phyloP scores from a whole-genome alignment of 2,113 vertebrate genomes.

The Empidonax alnorum region DNA sequence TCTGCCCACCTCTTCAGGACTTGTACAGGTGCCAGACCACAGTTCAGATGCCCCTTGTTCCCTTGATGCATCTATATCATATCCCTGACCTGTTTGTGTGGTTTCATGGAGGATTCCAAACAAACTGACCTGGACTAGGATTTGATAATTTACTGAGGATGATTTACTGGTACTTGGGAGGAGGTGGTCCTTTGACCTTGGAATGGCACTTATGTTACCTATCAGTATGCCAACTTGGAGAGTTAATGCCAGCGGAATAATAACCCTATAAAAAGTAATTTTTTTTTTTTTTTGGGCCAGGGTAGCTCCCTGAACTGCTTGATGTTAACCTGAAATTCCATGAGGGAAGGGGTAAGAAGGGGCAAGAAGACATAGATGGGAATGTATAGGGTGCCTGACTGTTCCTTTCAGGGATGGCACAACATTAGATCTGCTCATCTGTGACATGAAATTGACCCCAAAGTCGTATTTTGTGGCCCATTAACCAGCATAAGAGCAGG shows the following conservation, averaged over 20 bases:
- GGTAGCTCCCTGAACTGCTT: neutral
- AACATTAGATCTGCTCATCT: neutral
- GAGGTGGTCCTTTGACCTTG: neutral
- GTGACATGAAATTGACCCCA: neutral
- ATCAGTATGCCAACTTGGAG: neutral
- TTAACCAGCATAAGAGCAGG: neutral
- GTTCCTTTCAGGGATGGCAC: neutral
- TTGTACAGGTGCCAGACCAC: neutral
- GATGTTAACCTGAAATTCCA: neutral
- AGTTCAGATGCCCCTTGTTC: neutral
- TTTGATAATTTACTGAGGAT: neutral
- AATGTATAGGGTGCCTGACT: neutral
- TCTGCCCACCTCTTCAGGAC: neutral
- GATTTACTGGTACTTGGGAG: neutral
- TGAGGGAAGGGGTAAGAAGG: neutral
- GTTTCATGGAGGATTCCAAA: neutral
- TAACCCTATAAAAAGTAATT: neutral
- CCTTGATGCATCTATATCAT: neutral
- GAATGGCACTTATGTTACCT: neutral
- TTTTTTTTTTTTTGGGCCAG: neutral
- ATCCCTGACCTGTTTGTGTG: neutral
- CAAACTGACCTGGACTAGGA: neutral
- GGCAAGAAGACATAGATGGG: fast-evolving
- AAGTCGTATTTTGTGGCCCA: neutral
- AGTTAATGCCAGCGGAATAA: neutral